A percentile compares a stretch with the other conserved stretches of the same genome.
Evolutionary conservation across 2,113 vertebrate genomes (phyloP).

Genomic region (Stegastes partitus): DNA sequence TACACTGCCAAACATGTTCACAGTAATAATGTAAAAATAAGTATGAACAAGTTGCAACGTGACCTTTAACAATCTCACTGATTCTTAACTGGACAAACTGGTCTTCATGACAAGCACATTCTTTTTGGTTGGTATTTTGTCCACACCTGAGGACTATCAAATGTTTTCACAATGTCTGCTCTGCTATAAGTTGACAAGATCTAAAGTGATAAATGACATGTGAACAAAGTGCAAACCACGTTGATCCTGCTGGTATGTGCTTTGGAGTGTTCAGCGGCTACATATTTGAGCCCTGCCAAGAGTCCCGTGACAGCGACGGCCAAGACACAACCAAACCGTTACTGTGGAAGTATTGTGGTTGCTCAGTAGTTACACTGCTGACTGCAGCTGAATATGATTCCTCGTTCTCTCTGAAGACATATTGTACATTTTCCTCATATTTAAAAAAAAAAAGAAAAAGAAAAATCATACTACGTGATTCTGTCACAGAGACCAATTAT

Average conservation of each 20-base stretch:
- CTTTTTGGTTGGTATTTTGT: background rate
- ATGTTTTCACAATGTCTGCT: background rate
- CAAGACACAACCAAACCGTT: too few relatives aligned
- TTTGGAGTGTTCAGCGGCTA: conserved; percentile 1
- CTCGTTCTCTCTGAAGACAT: too few relatives aligned
- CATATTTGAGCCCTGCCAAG: background rate
- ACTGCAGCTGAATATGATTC: too few relatives aligned
- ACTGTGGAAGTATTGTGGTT: too few relatives aligned
- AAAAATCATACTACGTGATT: too few relatives aligned
- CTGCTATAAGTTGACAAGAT: background rate
- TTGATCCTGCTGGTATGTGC: background rate
- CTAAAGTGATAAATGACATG: too few relatives aligned
- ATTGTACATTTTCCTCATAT: too few relatives aligned
- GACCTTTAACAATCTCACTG: too few relatives aligned
- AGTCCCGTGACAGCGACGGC: background rate
- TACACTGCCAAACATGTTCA: background rate
- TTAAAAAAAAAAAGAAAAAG: too few relatives aligned
- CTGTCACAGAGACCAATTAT: too few relatives aligned
- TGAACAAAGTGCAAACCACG: background rate
- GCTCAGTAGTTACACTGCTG: too few relatives aligned
- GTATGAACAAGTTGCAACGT: background rate
- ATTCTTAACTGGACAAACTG: background rate
- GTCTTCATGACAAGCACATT: background rate
- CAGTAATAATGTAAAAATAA: too few relatives aligned
- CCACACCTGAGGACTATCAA: background rate